phyloP scores from a whole-genome alignment of 2,113 vertebrate genomes.

The Numenius arquata region DNA sequence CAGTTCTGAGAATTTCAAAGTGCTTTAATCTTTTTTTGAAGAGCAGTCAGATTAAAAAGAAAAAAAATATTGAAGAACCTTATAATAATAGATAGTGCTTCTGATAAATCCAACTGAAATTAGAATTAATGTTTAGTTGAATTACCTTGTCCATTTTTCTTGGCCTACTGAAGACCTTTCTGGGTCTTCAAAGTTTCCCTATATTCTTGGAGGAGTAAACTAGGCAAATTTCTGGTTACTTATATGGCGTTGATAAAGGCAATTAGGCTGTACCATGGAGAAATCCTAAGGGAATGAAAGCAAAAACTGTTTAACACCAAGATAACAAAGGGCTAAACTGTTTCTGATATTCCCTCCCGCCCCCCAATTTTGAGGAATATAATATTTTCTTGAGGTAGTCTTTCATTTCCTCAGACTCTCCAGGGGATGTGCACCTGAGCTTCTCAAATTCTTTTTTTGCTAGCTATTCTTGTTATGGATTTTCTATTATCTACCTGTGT shows the following conservation, averaged over 20 bases:
- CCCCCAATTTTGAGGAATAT: neutral
- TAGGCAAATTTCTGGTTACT: neutral
- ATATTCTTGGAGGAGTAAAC: neutral
- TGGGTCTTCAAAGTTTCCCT: neutral
- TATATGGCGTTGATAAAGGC: neutral
- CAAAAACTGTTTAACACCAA: neutral
- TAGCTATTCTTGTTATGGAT: slow-evolving; percentile 8
- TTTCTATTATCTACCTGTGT: neutral
- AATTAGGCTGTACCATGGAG: neutral
- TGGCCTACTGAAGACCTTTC: neutral
- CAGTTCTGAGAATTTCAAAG: slow-evolving; percentile 35
- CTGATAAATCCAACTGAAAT: slow-evolving; percentile 18
- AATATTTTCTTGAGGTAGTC: neutral
- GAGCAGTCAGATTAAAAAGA: slow-evolving; percentile 14
- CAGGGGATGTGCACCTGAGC: neutral
- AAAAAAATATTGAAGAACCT: neutral
- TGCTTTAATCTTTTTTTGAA: slow-evolving; percentile 35
- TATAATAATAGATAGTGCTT: neutral
- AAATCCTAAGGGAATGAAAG: neutral
- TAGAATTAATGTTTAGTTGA: neutral
- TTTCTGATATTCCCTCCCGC: neutral
- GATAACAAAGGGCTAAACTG: neutral
- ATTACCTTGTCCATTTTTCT: neutral
- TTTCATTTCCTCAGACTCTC: neutral
- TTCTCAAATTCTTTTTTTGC: neutral